Base-by-base conservation (phyloP, 2,888 invertebrate genomes). In the Ernsta delagoae region DNA sequence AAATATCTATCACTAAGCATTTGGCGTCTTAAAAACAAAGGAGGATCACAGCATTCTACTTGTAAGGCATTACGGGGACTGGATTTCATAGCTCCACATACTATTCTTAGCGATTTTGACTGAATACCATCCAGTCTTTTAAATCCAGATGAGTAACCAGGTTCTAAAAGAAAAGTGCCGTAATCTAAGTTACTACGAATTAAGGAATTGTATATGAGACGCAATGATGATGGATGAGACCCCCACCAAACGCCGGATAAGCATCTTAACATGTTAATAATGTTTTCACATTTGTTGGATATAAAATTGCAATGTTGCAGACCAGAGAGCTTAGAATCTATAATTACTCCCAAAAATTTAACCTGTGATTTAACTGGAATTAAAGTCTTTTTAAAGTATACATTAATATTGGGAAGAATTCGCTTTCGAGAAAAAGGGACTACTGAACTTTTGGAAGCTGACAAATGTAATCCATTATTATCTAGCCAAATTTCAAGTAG, bases 31-130 rank as follows among this genome's bases (percentile, higher is more conserved):
- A 41, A 9, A 16, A n/a, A 36, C 6, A 56, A 56, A 24, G 56
- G 56, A n/a, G 56, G 56, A n/a, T 56, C 56, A 7, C 56, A 56
- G 9, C 56, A 56, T 56, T 56, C 56, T n/a, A 56, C 36, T n/a
- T 56, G 56, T 7, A 56, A 6, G 3, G 56, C 56, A 12, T 56
- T 56, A 31, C 54, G 54, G 4, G 54, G 31, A 31, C 54, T 54
- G 4, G 54, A 54, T 54, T 54, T 54, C 54, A 54, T 54, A 31
- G 54, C 54, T 31, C 54, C 54, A 54, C 31, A 31, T 4, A 54
- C 7, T 7, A 54, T 36, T 36, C 56, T 56, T 36, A 56, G 9
- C 3, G 34, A 11, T 36, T 56, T 56, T n/a, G 56, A 56, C 34
- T 56, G 56, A 36, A 56, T 56, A 2, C 24, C 56, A 34, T 56